phyloP scores from a whole-genome alignment of 2,888 invertebrate genomes.

The Macrophya annulata region DNA sequence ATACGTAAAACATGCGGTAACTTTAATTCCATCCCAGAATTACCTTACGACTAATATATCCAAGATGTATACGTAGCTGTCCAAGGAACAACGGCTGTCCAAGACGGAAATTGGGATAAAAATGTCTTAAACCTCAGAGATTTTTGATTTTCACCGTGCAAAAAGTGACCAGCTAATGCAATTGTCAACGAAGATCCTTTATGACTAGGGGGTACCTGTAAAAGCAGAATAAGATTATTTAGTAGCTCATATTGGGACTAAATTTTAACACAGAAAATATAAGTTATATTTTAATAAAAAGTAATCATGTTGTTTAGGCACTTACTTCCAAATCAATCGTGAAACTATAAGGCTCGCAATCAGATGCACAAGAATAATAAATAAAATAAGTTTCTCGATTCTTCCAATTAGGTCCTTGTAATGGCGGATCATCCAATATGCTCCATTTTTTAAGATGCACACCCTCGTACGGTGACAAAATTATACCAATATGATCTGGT shows the following conservation, averaged over 20 bases:
- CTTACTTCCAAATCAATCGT: constrained; percentile 84
- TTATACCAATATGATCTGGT: constrained; percentile 86
- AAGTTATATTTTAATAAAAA: constrained; percentile 5
- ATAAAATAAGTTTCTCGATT: constrained; percentile 85
- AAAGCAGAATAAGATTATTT: not conserved
- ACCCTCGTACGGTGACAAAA: constrained; percentile 83
- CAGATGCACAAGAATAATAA: constrained; percentile 85
- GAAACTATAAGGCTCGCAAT: constrained; percentile 82
- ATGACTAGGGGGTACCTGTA: constrained; percentile 76
- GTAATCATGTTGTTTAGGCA: constrained; percentile 60
- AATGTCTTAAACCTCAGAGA: constrained; percentile 81
- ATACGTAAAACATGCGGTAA: not conserved
- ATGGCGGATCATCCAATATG: constrained; percentile 81
- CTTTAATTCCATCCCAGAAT: not conserved
- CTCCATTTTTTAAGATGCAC: constrained; percentile 83
- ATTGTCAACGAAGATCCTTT: constrained; percentile 81
- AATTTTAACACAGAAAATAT: not conserved
- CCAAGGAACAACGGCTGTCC: constrained; percentile 87
- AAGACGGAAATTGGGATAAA: constrained; percentile 83
- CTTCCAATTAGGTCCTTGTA: constrained; percentile 82
- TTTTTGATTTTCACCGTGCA: constrained; percentile 82
- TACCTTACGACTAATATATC: constrained; percentile 76
- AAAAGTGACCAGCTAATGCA: constrained; percentile 84
- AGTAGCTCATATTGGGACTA: not conserved
- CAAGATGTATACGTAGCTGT: constrained; percentile 86